Percentiles rank a stretch among this genome's conserved stretches.
Conservation (phyloP, 2,113 vertebrate species). For the Podarcis muralis region DNA sequence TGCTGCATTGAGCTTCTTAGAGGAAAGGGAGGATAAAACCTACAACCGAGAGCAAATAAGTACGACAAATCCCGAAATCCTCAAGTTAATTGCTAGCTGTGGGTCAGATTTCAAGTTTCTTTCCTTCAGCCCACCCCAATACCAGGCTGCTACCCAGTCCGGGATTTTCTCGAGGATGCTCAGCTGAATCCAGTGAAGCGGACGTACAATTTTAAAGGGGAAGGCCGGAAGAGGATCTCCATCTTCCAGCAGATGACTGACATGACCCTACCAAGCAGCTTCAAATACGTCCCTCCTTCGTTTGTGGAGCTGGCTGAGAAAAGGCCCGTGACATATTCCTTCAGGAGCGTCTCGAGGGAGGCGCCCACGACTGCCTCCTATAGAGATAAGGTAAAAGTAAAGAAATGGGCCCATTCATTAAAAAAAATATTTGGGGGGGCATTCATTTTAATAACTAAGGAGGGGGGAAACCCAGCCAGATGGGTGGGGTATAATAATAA, state of each 20-base stretch:
- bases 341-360: slow-evolving; percentile 72
- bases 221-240: slow-evolving; percentile 64
- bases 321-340: slow-evolving; percentile 64
- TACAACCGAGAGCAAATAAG: not conserved
- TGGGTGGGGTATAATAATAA: too few species aligned
- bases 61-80: not conserved
- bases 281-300: slow-evolving; percentile 57
- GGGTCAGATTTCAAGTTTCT: slow-evolving; percentile 10
- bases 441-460: not conserved
- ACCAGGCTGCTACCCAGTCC: slow-evolving; percentile 71
- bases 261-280: slow-evolving; percentile 65
- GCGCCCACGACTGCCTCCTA: slow-evolving; percentile 54
- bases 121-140: slow-evolving; percentile 70
- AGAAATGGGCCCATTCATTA: not conserved
- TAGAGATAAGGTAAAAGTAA: slow-evolving; percentile 74
- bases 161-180: slow-evolving; percentile 77
- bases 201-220: slow-evolving; percentile 76
- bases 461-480: too few species aligned
- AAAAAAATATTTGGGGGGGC: not conserved
- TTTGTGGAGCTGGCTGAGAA: slow-evolving; percentile 67
- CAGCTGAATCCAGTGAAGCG: slow-evolving; percentile 73
- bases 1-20: not conserved
- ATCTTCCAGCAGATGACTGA: slow-evolving; percentile 50
- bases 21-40: not conserved
- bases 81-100: not conserved